phyloP scores from a whole-genome alignment of 1,140 invertebrate species.

The Brachionus calyciflorus region DNA sequence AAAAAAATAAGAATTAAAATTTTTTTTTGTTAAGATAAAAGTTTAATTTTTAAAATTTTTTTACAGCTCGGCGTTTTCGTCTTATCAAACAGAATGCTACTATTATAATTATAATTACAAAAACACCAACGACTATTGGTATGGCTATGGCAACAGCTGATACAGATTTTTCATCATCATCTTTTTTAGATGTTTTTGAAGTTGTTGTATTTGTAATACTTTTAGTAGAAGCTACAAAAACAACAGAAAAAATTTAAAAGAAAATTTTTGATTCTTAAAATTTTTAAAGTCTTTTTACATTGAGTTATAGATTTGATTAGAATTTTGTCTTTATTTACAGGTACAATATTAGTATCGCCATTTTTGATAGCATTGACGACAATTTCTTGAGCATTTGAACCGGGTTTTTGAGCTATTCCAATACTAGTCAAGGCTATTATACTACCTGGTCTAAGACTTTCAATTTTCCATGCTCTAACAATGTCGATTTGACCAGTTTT shows the following conservation, averaged over 20 bases:
- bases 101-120: neutral
- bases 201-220: neutral
- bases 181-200: neutral
- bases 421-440: constrained; percentile 11
- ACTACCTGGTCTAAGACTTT: neutral
- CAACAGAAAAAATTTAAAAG: no score
- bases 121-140: neutral
- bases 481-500: neutral
- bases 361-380: neutral
- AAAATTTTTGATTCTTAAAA: no score
- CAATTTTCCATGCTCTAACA: neutral
- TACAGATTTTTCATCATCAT: neutral
- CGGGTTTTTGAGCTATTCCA: neutral
- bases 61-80: constrained; percentile 1
- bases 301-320: no score
- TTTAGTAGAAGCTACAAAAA: neutral
- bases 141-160: neutral
- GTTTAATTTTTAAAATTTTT: neutral
- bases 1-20: neutral
- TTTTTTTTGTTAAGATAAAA: neutral
- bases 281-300: no score
- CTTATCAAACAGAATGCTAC: neutral
- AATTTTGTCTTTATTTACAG: neutral
- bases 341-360: neutral
- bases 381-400: neutral